Percentiles rank a stretch among this genome's conserved stretches.
These are phyloP conservation scores for Hydropotes inermis DNA, from an alignment of 2,113 vertebrate genomes.

Conservation along the genomic window DNA sequence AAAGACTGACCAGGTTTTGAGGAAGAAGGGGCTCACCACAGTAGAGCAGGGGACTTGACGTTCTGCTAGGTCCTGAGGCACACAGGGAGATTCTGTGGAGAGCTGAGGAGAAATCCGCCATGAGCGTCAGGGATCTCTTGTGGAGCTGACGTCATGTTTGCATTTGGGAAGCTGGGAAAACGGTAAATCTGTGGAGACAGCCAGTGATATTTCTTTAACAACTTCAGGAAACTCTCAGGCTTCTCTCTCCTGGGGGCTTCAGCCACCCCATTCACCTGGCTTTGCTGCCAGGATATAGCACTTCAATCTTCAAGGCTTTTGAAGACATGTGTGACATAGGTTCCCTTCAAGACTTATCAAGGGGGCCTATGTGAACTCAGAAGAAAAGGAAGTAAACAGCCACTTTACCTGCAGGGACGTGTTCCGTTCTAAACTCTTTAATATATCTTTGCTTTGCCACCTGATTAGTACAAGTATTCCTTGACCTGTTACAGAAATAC, in stretches of 20 bases:
- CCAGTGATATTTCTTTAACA: background rate
- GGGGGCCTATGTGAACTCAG: background rate
- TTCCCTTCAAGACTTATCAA: background rate
- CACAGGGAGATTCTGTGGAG: background rate
- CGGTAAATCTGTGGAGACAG: background rate
- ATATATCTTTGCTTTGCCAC: background rate
- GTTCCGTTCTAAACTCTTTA: background rate
- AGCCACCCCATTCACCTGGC: background rate
- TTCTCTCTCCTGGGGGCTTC: background rate
- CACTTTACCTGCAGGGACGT: background rate
- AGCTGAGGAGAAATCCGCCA: background rate
- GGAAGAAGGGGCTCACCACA: background rate
- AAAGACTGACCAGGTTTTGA: background rate
- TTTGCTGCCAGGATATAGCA: background rate
- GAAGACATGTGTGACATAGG: background rate
- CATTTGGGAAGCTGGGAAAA: background rate
- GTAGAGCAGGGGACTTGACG: background rate
- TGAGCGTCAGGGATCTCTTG: background rate
- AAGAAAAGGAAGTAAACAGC: background rate
- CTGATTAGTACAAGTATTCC: background rate
- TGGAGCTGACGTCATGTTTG: background rate
- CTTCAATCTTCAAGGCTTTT: background rate
- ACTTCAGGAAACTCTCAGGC: background rate
- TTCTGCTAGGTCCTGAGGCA: background rate
- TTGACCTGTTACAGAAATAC: background rate